Conservation (phyloP, 2,888 invertebrate species). For the Erebia aethiops region DNA sequence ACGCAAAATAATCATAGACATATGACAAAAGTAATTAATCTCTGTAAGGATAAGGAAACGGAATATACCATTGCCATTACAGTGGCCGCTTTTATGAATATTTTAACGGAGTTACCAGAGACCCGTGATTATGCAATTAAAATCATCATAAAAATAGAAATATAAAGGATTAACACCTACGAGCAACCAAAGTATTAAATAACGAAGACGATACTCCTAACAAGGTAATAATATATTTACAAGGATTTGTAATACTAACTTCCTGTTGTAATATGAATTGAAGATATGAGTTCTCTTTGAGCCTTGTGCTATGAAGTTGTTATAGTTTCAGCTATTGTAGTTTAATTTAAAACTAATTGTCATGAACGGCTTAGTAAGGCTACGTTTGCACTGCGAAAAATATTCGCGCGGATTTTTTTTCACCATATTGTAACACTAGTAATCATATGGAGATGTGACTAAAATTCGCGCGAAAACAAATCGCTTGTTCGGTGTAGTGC, state of each 20-base stretch:
- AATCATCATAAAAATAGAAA: slow-evolving; percentile 1
- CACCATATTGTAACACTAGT: no score
- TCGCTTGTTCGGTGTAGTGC: no score
- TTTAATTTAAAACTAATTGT: background rate
- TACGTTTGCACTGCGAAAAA: background rate
- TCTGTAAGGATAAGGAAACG: background rate
- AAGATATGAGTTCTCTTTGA: background rate
- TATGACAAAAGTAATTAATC: background rate
- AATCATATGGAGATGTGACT: no score
- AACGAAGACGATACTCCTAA: background rate
- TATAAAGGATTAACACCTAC: background rate
- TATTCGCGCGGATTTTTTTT: no score
- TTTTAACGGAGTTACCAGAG: background rate
- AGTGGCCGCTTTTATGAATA: background rate
- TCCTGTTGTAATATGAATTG: slow-evolving; percentile 1
- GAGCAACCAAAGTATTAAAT: background rate
- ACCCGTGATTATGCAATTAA: background rate
- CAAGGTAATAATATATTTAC: background rate
- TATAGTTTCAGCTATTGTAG: background rate
- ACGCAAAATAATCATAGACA: background rate
- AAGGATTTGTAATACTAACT: background rate
- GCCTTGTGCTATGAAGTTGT: background rate
- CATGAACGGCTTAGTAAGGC: background rate
- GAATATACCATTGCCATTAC: background rate
- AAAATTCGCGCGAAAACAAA: background rate